Percentiles rank a stretch among this genome's conserved stretches.
phyloP scores from a whole-genome alignment of 2,113 vertebrate species.

The Dromaius novaehollandiae region DNA sequence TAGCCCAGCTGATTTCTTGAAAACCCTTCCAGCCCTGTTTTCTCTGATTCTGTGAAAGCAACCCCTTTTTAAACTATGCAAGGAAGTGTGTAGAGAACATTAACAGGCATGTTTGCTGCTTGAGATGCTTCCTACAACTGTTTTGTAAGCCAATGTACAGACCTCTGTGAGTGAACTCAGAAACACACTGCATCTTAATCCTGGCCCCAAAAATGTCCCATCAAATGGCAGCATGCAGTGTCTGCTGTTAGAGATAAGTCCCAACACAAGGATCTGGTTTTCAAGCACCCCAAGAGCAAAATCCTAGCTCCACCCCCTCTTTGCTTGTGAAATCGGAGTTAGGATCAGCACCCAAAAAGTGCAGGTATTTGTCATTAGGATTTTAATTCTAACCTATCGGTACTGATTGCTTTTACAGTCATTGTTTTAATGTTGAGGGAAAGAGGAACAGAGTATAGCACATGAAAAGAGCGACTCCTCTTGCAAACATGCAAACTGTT shows the following conservation, averaged over 20 bases:
- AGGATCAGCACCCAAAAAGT: background rate
- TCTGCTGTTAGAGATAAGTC: background rate
- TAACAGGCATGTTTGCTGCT: background rate
- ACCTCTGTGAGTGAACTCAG: background rate
- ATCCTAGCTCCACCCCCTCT: background rate
- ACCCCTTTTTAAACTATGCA: background rate
- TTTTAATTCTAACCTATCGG: background rate
- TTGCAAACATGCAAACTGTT: background rate
- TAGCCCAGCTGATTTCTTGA: background rate
- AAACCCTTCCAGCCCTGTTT: background rate
- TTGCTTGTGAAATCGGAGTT: background rate
- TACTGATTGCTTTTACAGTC: background rate
- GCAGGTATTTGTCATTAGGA: background rate
- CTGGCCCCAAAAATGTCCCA: background rate
- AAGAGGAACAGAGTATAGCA: background rate
- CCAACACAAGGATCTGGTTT: background rate
- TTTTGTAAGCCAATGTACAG: background rate
- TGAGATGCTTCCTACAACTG: background rate
- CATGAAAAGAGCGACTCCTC: background rate
- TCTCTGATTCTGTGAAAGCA: background rate
- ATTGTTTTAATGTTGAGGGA: background rate
- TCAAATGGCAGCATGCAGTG: background rate
- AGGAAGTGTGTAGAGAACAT: background rate
- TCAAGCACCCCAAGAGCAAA: background rate
- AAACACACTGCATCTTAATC: background rate